These are phyloP conservation scores for Ammodytes dubius DNA, from an alignment of 2,113 vertebrate species.

Conservation along the genomic window DNA sequence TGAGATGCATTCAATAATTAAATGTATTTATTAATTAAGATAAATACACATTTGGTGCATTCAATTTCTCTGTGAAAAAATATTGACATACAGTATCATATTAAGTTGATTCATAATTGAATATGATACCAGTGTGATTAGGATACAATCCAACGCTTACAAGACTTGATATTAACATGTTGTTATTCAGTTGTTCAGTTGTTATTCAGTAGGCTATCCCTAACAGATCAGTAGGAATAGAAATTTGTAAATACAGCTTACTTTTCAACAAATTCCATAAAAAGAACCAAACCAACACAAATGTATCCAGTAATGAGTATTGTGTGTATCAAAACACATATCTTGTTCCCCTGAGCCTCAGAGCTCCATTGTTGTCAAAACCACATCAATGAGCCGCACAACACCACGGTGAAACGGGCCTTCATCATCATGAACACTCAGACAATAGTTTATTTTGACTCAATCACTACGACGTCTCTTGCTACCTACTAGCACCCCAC, in stretches of 20 bases:
- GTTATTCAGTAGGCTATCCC: too few relatives aligned
- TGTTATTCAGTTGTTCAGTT: too few relatives aligned
- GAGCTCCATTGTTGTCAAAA: neutral
- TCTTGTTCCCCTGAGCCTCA: neutral
- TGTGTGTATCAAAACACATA: neutral
- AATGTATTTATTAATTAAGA: too few relatives aligned
- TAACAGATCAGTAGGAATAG: neutral
- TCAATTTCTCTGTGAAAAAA: too few relatives aligned
- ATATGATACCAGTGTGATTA: neutral
- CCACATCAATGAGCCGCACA: neutral
- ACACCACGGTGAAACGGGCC: neutral
- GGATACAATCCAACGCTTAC: neutral
- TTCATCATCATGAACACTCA: neutral
- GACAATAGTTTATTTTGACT: neutral
- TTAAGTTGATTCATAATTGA: too few relatives aligned
- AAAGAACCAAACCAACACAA: neutral
- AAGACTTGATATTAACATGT: neutral
- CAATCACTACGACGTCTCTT: neutral
- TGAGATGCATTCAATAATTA: too few relatives aligned
- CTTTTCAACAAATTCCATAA: neutral
- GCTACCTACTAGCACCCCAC: neutral
- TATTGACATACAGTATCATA: too few relatives aligned
- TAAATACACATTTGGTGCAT: too few relatives aligned
- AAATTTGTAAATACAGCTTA: neutral
- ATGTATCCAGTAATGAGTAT: neutral